These are phyloP conservation scores for Heliornis fulica DNA, from an alignment of 2,113 vertebrate species.

Conservation along the genomic window DNA sequence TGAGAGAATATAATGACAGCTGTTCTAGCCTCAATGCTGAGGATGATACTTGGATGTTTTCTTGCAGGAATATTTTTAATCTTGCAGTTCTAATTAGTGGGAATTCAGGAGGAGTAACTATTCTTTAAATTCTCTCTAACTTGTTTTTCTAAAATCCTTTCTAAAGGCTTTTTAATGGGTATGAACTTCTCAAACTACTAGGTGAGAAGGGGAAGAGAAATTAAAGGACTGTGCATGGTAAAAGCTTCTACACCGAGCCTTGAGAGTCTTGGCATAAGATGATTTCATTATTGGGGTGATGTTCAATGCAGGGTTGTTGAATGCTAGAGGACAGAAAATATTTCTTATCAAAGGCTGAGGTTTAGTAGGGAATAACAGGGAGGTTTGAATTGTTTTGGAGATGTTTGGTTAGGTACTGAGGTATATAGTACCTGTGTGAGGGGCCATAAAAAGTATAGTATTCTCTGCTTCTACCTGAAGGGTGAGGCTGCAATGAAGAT, in stretches of 20 bases:
- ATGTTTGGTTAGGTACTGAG: neutral
- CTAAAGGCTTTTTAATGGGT: neutral
- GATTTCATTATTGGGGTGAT: accelerated
- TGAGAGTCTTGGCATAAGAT: neutral
- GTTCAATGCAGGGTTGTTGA: neutral
- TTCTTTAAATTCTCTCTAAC: neutral
- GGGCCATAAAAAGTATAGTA: neutral
- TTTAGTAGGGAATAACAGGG: neutral
- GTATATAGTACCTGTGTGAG: neutral
- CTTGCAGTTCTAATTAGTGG: neutral
- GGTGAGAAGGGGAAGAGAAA: neutral
- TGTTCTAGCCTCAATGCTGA: neutral
- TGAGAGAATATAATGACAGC: neutral
- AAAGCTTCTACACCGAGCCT: neutral
- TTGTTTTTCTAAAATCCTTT: neutral
- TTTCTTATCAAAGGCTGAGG: neutral
- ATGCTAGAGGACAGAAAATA: neutral
- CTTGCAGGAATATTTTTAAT: neutral
- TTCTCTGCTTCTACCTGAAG: neutral
- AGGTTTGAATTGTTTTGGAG: neutral
- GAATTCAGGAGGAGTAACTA: neutral
- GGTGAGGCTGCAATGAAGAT: neutral
- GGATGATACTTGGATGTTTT: neutral
- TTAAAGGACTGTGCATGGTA: neutral
- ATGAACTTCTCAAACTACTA: neutral